Percentiles rank a stretch among this genome's conserved stretches.
Conservation (phyloP, 1,140 invertebrate species). For the Conus ventricosus region DNA sequence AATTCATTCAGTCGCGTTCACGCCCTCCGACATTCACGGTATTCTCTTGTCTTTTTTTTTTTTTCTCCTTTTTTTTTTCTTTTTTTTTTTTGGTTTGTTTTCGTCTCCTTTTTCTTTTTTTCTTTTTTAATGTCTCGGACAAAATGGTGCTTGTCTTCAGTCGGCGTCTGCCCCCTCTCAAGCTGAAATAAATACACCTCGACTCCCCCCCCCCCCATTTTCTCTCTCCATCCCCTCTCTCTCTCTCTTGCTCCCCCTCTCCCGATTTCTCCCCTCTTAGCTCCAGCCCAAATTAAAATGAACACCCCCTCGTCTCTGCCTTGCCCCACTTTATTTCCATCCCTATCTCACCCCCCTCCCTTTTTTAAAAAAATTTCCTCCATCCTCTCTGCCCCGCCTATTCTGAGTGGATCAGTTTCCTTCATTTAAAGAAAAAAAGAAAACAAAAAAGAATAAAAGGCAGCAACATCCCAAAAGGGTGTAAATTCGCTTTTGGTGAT, state of each 20-base stretch:
- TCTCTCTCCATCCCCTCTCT: background rate
- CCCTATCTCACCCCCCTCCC: background rate
- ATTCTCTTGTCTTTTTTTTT: too few relatives aligned
- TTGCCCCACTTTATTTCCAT: background rate
- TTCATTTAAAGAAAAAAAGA: too few relatives aligned
- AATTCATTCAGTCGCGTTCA: conserved; percentile 26
- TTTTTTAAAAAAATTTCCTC: background rate
- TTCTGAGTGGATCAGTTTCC: too few relatives aligned
- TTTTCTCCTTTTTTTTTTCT: background rate
- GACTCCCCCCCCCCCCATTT: background rate
- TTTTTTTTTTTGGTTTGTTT: background rate
- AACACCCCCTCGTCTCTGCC: background rate
- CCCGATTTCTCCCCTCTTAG: background rate
- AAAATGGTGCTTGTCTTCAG: conserved; percentile 16
- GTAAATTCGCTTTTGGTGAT: background rate
- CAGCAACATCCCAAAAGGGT: background rate
- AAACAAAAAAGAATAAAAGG: background rate
- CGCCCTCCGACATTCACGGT: conserved; percentile 19
- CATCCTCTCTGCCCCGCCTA: background rate
- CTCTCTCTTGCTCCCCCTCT: background rate
- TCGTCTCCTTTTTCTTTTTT: background rate
- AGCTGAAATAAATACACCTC: conserved; percentile 16
- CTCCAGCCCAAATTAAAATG: conserved; percentile 5
- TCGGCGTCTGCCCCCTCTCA: background rate
- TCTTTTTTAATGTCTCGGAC: background rate